Base-by-base conservation (phyloP, 2,797 vertebrate species). In the Lutjanus campechanus region DNA sequence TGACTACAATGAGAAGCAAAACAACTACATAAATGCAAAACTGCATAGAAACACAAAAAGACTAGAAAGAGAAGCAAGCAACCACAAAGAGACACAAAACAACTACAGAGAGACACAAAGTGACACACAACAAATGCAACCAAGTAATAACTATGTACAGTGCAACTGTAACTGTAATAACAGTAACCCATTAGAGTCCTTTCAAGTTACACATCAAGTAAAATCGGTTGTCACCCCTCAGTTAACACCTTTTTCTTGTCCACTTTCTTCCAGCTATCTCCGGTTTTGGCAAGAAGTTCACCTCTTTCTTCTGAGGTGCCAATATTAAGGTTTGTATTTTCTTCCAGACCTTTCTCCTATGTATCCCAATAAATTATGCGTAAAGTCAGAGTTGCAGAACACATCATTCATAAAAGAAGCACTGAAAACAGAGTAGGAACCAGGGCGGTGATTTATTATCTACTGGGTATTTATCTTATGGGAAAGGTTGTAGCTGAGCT, bases 231-330 rank as follows among this genome's bases (percentile, higher is more conserved):
- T 63, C 50, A 40, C 20, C 29, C 8, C 20, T 47, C 8, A 11
- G 8, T 58, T 51, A 11, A 59, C 17, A 55, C 55, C 2, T 51
- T 44, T 49, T 22, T 82, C 25, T 73, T 61, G 11, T 83, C 2
- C 36, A 53, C 36, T 79, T 54, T 75, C 54, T 29, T 74, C 7
- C 92, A 99, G 98, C 97, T 61, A 97, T 99, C 91, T 96, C 97
- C 70, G 98, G 98, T 88, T 98, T 99, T 74, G 98, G 98, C 95
- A 99, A 99, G 95, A 99, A 99, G 94, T 99, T 99, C 94, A 97
- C 98, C 94, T 99, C 98, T 8, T 96, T 99, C 86, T 99, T 97
- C 96, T 99, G 96, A 99, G 92, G 95, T 85, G 93, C 91, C 78
- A 77, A 81, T 82, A 88, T 84, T 88, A 87, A 95, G 96, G 98